phyloP scores from a whole-genome alignment of 2,888 invertebrate species.

The Teleiodes luculella region DNA sequence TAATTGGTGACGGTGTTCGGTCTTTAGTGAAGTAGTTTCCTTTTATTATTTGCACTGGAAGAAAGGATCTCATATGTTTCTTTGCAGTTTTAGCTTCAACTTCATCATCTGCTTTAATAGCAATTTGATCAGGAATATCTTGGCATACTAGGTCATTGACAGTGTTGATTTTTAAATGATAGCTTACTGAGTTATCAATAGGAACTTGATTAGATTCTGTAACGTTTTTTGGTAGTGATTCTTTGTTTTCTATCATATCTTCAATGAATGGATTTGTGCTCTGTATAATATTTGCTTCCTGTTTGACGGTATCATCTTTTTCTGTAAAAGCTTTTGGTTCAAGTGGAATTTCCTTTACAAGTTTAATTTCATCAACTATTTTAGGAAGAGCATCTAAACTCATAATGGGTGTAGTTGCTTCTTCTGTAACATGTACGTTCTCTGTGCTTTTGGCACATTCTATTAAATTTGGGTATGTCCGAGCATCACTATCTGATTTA shows the following conservation, averaged over 20 bases:
- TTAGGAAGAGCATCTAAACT: conserved; percentile 2
- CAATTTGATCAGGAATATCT: conserved; percentile 24
- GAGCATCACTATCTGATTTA: not conserved
- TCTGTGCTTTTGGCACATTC: not conserved
- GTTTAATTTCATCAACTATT: conserved; percentile 4
- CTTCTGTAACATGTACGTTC: not conserved
- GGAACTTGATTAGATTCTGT: not conserved
- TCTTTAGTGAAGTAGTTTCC: conserved; percentile 30
- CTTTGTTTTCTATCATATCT: not conserved
- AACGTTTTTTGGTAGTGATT: not conserved
- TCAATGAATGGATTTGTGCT: conserved; percentile 7
- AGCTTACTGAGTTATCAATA: conserved; percentile 43
- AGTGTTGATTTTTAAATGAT: conserved; percentile 67
- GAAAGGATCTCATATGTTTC: conserved; percentile 44
- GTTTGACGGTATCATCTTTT: not conserved
- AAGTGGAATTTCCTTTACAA: not conserved
- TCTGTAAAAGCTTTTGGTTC: not conserved
- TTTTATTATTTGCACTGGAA: conserved; percentile 54
- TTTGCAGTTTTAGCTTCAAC: conserved; percentile 25
- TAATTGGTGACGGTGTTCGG: conserved; percentile 47
- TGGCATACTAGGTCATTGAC: conserved; percentile 42
- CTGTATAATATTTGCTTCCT: not conserved
- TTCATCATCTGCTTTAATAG: conserved; percentile 26
- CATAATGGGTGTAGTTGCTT: not conserved
- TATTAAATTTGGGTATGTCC: not conserved